Conservation (phyloP, 2,797 vertebrate species). For the Clarias fuscus region DNA sequence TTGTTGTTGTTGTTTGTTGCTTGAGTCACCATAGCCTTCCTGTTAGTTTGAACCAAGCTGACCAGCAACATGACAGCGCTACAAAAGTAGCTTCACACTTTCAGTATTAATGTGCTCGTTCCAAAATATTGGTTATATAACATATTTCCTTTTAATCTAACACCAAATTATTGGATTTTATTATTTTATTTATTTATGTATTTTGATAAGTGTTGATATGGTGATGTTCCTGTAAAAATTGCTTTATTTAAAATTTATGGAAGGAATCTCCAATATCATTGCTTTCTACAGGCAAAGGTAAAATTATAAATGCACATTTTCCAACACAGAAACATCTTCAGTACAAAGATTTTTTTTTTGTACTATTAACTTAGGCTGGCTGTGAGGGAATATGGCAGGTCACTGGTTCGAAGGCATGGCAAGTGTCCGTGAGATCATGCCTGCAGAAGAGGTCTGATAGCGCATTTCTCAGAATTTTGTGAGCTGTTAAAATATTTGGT, state of each 20-base stretch:
- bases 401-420: neutral
- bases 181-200: neutral
- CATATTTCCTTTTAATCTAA: neutral
- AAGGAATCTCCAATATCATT: neutral
- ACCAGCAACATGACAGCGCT: neutral
- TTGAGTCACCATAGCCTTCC: neutral
- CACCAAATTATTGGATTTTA: neutral
- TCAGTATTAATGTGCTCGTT: neutral
- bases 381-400: neutral
- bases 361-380: too few species aligned
- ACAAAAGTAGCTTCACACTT: neutral
- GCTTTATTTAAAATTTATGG: neutral
- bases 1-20: neutral
- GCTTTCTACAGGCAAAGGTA: neutral
- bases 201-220: neutral
- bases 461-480: neutral
- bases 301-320: neutral
- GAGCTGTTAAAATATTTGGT: neutral
- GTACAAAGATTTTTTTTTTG: too few species aligned
- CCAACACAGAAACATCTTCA: neutral
- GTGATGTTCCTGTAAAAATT: neutral
- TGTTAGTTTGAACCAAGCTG: neutral
- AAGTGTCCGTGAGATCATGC: neutral
- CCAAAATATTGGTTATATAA: neutral
- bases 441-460: neutral